phyloP scores from a whole-genome alignment of 2,113 vertebrate genomes.

The Ammospiza nelsoni region DNA sequence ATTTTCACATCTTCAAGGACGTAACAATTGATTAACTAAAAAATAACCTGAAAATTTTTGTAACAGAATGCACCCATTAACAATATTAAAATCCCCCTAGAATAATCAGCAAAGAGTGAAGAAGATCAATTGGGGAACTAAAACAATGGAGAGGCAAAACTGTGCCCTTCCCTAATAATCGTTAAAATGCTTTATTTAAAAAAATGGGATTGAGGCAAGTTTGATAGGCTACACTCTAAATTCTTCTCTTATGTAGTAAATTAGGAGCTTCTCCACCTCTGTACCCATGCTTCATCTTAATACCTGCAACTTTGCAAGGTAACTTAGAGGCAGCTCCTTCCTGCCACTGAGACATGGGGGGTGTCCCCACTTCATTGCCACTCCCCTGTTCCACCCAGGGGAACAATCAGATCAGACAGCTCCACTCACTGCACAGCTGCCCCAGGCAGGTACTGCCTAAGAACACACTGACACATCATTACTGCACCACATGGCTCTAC shows the following conservation, averaged over 20 bases:
- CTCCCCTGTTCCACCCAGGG: neutral
- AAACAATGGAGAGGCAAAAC: neutral
- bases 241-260: neutral
- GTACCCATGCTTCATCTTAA: fast-evolving
- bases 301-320: neutral
- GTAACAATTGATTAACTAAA: neutral
- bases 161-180: neutral
- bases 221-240: neutral
- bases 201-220: neutral
- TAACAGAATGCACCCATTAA: neutral
- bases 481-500: neutral
- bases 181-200: neutral
- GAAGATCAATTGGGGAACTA: neutral
- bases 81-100: neutral
- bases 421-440: neutral
- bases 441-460: neutral
- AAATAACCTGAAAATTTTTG: neutral
- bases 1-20: neutral
- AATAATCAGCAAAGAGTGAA: neutral
- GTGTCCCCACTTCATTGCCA: fast-evolving
- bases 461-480: neutral
- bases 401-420: neutral
- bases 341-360: neutral
- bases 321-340: neutral
- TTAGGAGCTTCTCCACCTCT: neutral